phyloP scores from a whole-genome alignment of 1,140 invertebrate species.

The Lutraria rhynchaena region DNA sequence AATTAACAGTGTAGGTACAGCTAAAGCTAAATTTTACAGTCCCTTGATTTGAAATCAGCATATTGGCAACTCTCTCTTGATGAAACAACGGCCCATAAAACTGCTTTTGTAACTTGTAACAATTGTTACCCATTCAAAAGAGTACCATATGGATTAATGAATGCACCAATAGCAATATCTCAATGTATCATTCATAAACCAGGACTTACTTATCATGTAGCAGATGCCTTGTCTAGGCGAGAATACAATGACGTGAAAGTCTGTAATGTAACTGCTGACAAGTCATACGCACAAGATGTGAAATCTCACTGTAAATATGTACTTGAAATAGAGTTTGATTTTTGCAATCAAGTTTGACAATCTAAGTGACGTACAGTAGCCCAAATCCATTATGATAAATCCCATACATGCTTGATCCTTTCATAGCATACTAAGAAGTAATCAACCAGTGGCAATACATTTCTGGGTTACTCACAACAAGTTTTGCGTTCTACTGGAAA shows the following conservation, averaged over 20 bases:
- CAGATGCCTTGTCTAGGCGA: not conserved
- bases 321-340: no score
- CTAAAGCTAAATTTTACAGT: constrained; percentile 52
- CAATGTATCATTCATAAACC: not conserved
- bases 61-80: constrained; percentile 69
- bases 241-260: not conserved
- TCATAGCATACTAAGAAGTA: no score
- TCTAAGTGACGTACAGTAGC: no score
- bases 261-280: no score
- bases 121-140: constrained; percentile 51
- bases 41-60: constrained; percentile 59
- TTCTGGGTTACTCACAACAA: no score
- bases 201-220: not conserved
- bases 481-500: not conserved
- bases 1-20: constrained; percentile 59
- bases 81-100: constrained; percentile 66
- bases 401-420: no score
- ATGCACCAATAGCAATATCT: constrained; percentile 43
- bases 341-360: no score
- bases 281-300: no score
- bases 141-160: constrained; percentile 56
- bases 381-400: no score
- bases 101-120: constrained; percentile 57
- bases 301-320: no score
- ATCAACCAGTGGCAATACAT: no score